Evolutionary conservation across 2,797 vertebrate species (phyloP).

Genomic region (Gallinago stenura): DNA sequence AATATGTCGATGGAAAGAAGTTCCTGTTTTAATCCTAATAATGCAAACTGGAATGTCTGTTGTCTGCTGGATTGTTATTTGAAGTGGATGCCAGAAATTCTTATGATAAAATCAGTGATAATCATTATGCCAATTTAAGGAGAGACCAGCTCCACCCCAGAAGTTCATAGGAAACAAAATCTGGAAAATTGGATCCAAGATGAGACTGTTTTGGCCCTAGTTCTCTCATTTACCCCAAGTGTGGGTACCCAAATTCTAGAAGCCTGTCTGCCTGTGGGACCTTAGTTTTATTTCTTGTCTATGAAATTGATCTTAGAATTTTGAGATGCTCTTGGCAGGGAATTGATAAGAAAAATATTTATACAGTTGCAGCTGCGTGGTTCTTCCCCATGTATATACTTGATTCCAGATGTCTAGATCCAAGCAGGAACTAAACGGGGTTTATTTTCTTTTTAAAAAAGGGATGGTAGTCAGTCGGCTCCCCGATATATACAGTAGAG

Average conservation of each 20-base stretch:
- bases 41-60: slow-evolving; percentile 13
- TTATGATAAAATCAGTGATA: slow-evolving; percentile 34
- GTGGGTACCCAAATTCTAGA: not conserved
- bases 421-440: not conserved
- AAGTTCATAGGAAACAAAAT: not conserved
- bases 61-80: slow-evolving; percentile 36
- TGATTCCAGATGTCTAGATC: slow-evolving; percentile 33
- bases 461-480: not conserved
- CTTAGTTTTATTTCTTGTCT: slow-evolving; percentile 16
- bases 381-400: slow-evolving; percentile 15
- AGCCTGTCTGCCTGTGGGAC: not conserved
- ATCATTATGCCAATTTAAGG: slow-evolving; percentile 16
- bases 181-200: not conserved
- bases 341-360: slow-evolving; percentile 49
- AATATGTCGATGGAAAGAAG: not conserved
- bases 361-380: slow-evolving; percentile 3
- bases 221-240: not conserved
- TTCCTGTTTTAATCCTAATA: slow-evolving; percentile 37
- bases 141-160: not conserved
- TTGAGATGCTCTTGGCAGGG: slow-evolving; percentile 25
- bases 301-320: slow-evolving; percentile 20
- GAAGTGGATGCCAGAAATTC: slow-evolving; percentile 59
- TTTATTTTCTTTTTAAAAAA: slow-evolving; percentile 4
- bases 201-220: not conserved
- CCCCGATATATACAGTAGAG: not conserved